Evolutionary conservation across 2,113 vertebrate genomes (phyloP).

Genomic region (Penelope pileata): DNA sequence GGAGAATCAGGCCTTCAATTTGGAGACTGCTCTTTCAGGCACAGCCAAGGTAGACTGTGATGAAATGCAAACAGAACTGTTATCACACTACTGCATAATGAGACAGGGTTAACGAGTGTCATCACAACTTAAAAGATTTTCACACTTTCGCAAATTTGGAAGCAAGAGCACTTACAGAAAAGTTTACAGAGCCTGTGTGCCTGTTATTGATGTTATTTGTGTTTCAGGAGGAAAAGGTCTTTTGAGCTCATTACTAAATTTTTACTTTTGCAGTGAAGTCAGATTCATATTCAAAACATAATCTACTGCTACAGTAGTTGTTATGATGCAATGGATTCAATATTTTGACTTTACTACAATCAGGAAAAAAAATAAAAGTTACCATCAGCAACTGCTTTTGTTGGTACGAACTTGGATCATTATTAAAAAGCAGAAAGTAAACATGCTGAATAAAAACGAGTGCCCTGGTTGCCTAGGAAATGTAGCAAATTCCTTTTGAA

Average conservation of each 20-base stretch:
- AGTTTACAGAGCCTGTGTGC: background rate
- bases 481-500: background rate
- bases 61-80: background rate
- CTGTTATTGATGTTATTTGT: background rate
- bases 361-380: slow-evolving; percentile 29
- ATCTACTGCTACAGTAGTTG: slow-evolving; percentile 45
- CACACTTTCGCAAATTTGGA: background rate
- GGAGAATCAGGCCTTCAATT: background rate
- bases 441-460: background rate
- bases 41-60: background rate
- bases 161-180: background rate
- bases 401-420: slow-evolving; percentile 7
- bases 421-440: slow-evolving; percentile 36
- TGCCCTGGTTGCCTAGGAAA: background rate
- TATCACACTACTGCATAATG: background rate
- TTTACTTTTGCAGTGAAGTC: slow-evolving; percentile 15
- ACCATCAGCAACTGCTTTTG: background rate
- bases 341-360: slow-evolving; percentile 50
- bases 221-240: background rate
- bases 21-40: background rate
- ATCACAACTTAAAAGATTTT: background rate
- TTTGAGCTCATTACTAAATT: slow-evolving; percentile 13
- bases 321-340: slow-evolving; percentile 32
- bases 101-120: background rate
- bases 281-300: slow-evolving; percentile 30